These are phyloP conservation scores for Benitochromis conjunctus DNA, from an alignment of 2,113 vertebrate species.

Conservation along the genomic window DNA sequence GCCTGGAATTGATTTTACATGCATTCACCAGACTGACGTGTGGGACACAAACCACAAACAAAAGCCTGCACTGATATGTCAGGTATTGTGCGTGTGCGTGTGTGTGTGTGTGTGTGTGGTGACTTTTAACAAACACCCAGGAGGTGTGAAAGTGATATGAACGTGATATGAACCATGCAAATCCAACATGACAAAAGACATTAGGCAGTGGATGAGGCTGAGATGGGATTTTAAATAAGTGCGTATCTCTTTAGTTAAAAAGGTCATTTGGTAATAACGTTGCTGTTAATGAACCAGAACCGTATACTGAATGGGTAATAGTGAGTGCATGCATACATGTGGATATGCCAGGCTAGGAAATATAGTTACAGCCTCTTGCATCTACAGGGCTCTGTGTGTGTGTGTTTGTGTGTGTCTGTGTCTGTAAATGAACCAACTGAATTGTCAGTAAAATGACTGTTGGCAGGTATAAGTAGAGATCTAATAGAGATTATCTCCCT, in stretches of 20 bases:
- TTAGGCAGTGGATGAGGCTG: background rate
- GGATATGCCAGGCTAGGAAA: background rate
- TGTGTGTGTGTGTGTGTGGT: background rate
- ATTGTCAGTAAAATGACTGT: slow-evolving; percentile 9
- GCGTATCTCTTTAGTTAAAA: background rate
- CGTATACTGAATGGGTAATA: background rate
- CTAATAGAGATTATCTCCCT: slow-evolving; percentile 39
- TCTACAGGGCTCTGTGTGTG: background rate
- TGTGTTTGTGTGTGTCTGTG: background rate
- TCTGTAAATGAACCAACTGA: background rate
- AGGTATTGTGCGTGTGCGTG: background rate
- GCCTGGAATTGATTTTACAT: background rate
- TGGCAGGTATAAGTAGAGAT: slow-evolving; percentile 38
- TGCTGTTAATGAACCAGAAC: background rate
- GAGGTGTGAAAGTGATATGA: background rate
- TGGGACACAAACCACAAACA: background rate
- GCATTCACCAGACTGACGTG: background rate
- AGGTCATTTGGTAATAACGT: background rate
- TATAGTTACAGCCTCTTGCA: background rate
- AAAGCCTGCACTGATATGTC: background rate
- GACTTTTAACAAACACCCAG: background rate
- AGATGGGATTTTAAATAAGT: background rate
- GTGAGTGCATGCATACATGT: background rate
- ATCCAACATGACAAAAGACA: background rate
- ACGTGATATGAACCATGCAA: background rate